Evolutionary conservation across 2,888 invertebrate genomes (phyloP), one percentile per base, ranked within the genome.

Genomic region (Lasius platythorax): DNA sequence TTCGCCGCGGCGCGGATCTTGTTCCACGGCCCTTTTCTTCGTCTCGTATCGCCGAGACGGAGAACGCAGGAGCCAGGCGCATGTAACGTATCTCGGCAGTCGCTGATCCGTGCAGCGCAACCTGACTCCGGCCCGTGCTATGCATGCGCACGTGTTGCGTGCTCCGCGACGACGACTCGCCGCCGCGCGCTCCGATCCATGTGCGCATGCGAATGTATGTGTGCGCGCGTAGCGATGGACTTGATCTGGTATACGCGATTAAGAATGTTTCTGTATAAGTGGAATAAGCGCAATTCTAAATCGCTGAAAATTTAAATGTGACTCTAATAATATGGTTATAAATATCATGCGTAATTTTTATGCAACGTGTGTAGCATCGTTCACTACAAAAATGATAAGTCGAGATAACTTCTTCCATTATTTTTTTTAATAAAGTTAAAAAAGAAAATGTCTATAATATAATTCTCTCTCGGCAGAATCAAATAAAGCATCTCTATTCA

Each of bases 61-160:
- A 46, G 83, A 76, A 40, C 46, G 76, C 86, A 84, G 73, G 82
- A 78, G 79, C 73, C 81, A 56, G 78, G 73, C 83, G 85, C 87
- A 46, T 83, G 82, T 85, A 88, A 83, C 76, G 73, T 85, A 76
- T 87, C 88, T 75, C 64, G 76, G 74, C 85, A 83, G 82, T 85
- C 84, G 86, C 86, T 74, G 87, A 87, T 84, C 75, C 83, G 75
- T 82, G 58, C 79, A 74, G 75, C 83, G 85, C 83, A 86, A 83
- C 83, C 76, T 86, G 81, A 73, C 70, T 79, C 81, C 73, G 58
- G 23, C 64, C 28, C 63, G 66, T 30, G 50, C 67, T 82, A 68
- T 61, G 61, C 12, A 61, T 63, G 74, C 66, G 67, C 46, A 46
- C 18, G 46, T 67, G 61, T 67, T 74, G 82, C 75, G 75, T 67